Evolutionary conservation across 2,113 vertebrate genomes (phyloP).

Genomic region (Gorsachius goisagi): DNA sequence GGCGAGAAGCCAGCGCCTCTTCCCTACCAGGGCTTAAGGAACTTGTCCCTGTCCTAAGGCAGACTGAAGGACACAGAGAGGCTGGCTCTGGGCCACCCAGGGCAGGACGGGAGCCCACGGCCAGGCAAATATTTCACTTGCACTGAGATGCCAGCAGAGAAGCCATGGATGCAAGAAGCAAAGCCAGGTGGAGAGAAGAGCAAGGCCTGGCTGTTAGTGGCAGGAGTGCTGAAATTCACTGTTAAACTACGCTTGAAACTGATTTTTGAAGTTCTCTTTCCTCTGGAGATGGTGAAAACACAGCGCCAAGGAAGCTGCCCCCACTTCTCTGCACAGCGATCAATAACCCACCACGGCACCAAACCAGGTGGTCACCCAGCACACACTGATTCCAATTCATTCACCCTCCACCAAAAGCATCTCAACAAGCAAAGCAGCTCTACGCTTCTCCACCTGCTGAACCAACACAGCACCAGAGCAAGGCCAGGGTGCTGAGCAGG

Average conservation of each 20-base stretch:
- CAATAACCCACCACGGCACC: background rate
- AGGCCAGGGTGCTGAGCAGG: background rate
- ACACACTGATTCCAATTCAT: background rate
- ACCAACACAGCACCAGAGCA: background rate
- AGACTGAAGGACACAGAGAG: background rate
- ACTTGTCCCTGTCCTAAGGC: background rate
- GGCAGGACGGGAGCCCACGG: background rate
- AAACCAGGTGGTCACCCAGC: background rate
- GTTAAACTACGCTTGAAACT: background rate
- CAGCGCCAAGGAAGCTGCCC: background rate
- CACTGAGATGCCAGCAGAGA: background rate
- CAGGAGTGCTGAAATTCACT: background rate
- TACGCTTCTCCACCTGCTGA: background rate
- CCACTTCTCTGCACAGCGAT: background rate
- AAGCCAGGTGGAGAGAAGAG: background rate
- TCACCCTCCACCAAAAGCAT: background rate
- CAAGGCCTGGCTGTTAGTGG: background rate
- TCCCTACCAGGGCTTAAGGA: background rate
- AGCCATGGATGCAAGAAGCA: background rate
- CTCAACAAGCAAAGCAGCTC: background rate
- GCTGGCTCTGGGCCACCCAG: background rate
- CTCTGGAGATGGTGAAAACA: background rate
- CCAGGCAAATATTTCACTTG: background rate
- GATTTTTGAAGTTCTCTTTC: background rate
- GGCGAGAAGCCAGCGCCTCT: background rate